These are phyloP conservation scores for Sinopyrophorus schimmeli DNA, from an alignment of 2,888 invertebrate genomes.

Conservation along the genomic window DNA sequence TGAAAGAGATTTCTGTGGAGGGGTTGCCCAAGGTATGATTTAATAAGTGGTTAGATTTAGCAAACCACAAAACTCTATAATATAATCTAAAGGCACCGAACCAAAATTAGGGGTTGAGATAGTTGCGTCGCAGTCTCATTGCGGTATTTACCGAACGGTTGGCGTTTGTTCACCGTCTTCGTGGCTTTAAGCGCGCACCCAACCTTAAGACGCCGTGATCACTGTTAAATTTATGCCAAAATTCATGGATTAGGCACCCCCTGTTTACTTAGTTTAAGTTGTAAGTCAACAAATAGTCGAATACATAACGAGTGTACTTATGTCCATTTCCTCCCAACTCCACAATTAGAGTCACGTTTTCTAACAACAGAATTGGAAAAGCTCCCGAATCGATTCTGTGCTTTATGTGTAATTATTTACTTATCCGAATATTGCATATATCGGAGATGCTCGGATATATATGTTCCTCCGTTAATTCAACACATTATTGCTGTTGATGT, in stretches of 20 bases:
- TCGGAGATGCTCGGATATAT: no score
- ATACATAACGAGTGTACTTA: no score
- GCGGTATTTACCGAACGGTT: conserved; percentile 29
- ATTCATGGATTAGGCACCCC: conserved; percentile 38
- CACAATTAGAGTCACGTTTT: no score
- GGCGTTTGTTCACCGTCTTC: conserved; percentile 30
- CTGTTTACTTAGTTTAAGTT: conserved; percentile 39
- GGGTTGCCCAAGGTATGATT: no score
- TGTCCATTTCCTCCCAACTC: no score
- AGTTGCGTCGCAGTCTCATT: conserved; percentile 28
- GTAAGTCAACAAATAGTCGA: conserved; percentile 36
- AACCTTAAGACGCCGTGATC: conserved; percentile 20
- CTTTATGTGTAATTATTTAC: no score
- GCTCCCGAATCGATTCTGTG: no score
- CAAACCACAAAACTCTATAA: conserved; percentile 29
- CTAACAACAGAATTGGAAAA: no score
- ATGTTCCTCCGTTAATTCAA: no score
- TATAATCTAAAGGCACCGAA: conserved; percentile 25
- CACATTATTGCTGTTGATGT: no score
- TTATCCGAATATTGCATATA: no score
- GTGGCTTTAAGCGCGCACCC: conserved; percentile 17
- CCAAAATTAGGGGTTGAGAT: conserved; percentile 19
- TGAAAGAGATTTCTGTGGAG: no score
- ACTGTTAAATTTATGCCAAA: conserved; percentile 35
- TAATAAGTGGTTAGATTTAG: conserved; percentile 28